Base-by-base conservation (phyloP, 2,797 vertebrate genomes). In the Ctenochaetus hawaiiensis region DNA sequence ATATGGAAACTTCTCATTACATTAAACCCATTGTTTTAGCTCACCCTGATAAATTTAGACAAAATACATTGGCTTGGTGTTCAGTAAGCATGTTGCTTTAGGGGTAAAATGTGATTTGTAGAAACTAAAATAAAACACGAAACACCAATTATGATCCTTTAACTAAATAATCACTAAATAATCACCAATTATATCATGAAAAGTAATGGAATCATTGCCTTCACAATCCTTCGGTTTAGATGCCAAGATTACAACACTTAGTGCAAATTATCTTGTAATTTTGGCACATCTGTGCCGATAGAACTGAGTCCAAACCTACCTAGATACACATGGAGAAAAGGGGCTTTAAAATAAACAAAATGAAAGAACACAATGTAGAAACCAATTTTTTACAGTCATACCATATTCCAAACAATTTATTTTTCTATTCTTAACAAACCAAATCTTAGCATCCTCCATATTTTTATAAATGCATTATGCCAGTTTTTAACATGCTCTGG, bases 141-240 rank as follows among this genome's bases (percentile, higher is more conserved):
- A 64, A 83, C 64, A 72, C 39, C 64, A 68, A 30, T 43, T 23
- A 34, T 73, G 57, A 44, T 60, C 37, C 18, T 73, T 78, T 72
- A 62, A 68, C 44, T 34, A 43, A 26, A 65, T 58, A 61, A 66
- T 7, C 60, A 68, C 44, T 34, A 43, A 26, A 65, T 58, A 61
- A 66, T 7, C 60, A 13, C 12, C 45, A 76, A 18, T 78, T 44
- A 76, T 7, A 39, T 56, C 8, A 64, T 23, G 8, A 20, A 51
- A 58, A 41, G 34, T 47, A 20, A 41, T 14, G 17, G 6, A 34
- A 8, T 10, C 48, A 6, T 58, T 79, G 45, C 43, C 39, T 37
- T 60, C 2, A 51, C 14, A 54, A 60, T 47, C 7, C 4, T 60
- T 53, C 61, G 26, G 59, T 66, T 30, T 54, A 37, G 43, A 77